A percentile compares a stretch with the other conserved stretches of the same genome.
Conservation (phyloP, 2,888 invertebrate species). For the Pedicia rivosa region DNA sequence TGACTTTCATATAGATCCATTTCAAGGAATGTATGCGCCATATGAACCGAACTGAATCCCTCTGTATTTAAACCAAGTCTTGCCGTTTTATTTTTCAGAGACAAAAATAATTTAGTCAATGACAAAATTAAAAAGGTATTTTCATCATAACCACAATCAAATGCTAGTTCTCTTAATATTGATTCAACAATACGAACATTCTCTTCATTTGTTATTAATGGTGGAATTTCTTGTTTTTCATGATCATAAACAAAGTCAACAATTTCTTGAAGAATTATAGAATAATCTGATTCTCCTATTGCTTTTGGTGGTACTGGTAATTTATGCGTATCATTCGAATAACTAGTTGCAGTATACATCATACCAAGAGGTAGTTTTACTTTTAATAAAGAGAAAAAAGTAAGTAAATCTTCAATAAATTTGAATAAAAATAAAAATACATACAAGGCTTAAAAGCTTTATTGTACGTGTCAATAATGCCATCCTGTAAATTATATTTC, state of each 20-base stretch:
- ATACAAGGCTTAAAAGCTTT: slow-evolving; percentile 4
- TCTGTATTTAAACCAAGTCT: not conserved
- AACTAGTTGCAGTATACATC: slow-evolving; percentile 20
- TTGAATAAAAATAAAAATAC: too few species aligned
- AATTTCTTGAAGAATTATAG: slow-evolving; percentile 21
- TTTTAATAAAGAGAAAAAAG: too few species aligned
- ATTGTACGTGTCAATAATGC: slow-evolving; percentile 17
- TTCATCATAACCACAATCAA: not conserved
- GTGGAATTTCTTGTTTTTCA: slow-evolving; percentile 18
- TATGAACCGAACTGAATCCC: not conserved
- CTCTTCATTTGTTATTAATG: slow-evolving; percentile 21
- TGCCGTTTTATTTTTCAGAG: not conserved
- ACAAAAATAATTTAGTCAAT: not conserved
- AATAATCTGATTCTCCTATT: slow-evolving; percentile 7
- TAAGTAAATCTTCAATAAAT: too few species aligned
- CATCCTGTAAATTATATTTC: slow-evolving; percentile 26
- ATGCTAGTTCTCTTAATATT: slow-evolving; percentile 7
- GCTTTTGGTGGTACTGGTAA: slow-evolving; percentile 21
- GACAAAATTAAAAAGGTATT: not conserved
- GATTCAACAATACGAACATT: slow-evolving; percentile 13
- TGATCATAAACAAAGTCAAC: slow-evolving; percentile 18
- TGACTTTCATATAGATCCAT: slow-evolving; percentile 1
- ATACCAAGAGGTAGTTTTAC: slow-evolving; percentile 25
- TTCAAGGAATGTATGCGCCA: slow-evolving; percentile 1
- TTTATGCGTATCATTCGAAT: slow-evolving; percentile 25